Conservation (phyloP, 2,113 vertebrate species). For the Tricholaema leucomelas region DNA sequence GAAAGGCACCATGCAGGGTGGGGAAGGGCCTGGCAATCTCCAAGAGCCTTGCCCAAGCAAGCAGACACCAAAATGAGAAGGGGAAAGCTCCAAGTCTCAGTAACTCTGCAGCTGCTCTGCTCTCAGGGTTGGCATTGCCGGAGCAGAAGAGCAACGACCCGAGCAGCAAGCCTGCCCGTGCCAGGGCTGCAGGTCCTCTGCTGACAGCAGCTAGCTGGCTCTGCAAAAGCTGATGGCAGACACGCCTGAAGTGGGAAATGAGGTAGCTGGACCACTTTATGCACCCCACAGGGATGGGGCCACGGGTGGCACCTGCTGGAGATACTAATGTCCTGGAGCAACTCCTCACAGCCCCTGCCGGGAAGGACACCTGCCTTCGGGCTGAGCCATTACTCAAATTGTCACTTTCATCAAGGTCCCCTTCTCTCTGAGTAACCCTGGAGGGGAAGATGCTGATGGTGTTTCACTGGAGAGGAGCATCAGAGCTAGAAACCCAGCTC, state of each 20-base stretch:
- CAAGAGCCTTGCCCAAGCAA: slow-evolving; percentile 30
- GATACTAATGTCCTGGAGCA: slow-evolving; percentile 9
- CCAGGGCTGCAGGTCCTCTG: neutral
- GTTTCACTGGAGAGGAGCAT: neutral
- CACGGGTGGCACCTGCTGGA: neutral
- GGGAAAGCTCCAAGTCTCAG: slow-evolving; percentile 16
- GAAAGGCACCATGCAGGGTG: neutral
- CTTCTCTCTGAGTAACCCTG: slow-evolving; percentile 5
- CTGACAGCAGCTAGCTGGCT: neutral
- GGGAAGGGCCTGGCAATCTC: neutral
- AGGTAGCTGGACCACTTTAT: neutral
- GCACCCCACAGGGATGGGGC: neutral
- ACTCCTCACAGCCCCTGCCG: neutral
- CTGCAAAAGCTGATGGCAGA: neutral
- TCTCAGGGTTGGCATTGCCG: neutral
- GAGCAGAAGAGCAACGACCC: neutral
- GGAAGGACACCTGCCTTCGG: slow-evolving; percentile 37
- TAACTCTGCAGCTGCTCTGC: slow-evolving; percentile 58
- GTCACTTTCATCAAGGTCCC: neutral
- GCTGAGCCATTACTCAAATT: slow-evolving; percentile 45
- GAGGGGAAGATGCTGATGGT: neutral
- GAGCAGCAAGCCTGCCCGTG: neutral
- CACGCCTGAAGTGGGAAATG: neutral
- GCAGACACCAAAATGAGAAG: slow-evolving; percentile 26
- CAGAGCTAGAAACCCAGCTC: neutral